phyloP scores from a whole-genome alignment of 2,797 vertebrate genomes.

The Lithobates pipiens region DNA sequence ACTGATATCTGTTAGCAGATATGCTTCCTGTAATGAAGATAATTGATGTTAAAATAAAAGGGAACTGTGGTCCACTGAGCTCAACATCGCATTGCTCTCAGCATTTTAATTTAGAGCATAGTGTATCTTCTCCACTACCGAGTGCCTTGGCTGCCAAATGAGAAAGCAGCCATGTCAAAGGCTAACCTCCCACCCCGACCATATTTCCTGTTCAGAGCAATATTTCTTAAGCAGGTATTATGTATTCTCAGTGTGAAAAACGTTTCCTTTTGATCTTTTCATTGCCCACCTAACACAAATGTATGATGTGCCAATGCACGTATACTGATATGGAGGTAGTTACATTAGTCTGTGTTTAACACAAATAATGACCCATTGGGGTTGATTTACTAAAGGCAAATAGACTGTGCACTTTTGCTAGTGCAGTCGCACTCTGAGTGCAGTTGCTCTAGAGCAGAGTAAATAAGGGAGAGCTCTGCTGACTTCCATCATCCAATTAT shows the following conservation, averaged over 20 bases:
- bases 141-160: constrained; percentile 5
- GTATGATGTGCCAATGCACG: too few relatives aligned
- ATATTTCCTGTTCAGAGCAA: not conserved
- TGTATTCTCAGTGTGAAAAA: not conserved
- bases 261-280: too few relatives aligned
- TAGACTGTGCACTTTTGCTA: too few relatives aligned
- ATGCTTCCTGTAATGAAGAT: constrained; percentile 33
- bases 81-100: not conserved
- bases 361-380: too few relatives aligned
- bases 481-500: too few relatives aligned
- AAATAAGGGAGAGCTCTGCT: too few relatives aligned
- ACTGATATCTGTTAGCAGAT: not conserved
- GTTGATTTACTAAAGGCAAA: too few relatives aligned
- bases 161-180: constrained; percentile 2
- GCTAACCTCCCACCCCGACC: not conserved
- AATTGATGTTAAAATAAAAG: constrained; percentile 29
- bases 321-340: too few relatives aligned
- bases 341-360: too few relatives aligned
- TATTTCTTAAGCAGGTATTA: not conserved
- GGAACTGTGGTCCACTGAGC: constrained; percentile 33
- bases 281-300: too few relatives aligned
- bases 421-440: too few relatives aligned
- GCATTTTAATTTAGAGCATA: not conserved
- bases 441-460: too few relatives aligned
- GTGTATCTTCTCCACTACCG: not conserved